A percentile compares a stretch with the other conserved stretches of the same genome.
Conservation (phyloP, 2,797 vertebrate genomes). For the Microctenopoma lineatum region DNA sequence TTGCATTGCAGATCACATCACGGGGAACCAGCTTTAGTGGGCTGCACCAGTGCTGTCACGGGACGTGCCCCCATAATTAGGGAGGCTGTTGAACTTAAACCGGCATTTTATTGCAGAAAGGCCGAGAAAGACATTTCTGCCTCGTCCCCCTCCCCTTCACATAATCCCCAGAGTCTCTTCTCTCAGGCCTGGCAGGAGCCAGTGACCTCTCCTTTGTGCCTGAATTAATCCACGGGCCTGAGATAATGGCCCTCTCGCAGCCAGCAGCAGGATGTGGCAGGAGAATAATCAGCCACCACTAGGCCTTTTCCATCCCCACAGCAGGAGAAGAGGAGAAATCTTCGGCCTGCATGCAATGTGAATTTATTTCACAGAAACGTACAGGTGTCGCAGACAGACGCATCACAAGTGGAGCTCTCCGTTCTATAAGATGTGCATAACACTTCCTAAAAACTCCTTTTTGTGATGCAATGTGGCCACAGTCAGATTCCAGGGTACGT, state of each 20-base stretch:
- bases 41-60: slow-evolving; percentile 46
- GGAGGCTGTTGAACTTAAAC: slow-evolving; percentile 64
- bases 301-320: slow-evolving; percentile 47
- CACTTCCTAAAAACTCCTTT: not conserved
- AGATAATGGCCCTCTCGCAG: slow-evolving; percentile 74
- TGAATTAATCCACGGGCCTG: slow-evolving; percentile 67
- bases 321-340: no score
- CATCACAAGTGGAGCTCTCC: slow-evolving; percentile 8
- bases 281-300: slow-evolving; percentile 63
- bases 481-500: slow-evolving; percentile 13
- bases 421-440: not conserved
- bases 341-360: slow-evolving; percentile 43
- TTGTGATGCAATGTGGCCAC: not conserved
- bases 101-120: slow-evolving; percentile 54
- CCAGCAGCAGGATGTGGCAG: slow-evolving; percentile 55
- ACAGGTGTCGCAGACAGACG: slow-evolving; percentile 3
- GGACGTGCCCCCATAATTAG: slow-evolving; percentile 65
- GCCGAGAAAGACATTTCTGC: slow-evolving; percentile 40
- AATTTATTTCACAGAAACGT: slow-evolving; percentile 32
- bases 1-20: slow-evolving; percentile 46
- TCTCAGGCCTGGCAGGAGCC: slow-evolving; percentile 62
- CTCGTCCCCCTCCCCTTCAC: slow-evolving; percentile 23
- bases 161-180: slow-evolving; percentile 61
- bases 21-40: slow-evolving; percentile 41
- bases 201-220: slow-evolving; percentile 74